A percentile compares a stretch with the other conserved stretches of the same genome.
Evolutionary conservation across 2,113 vertebrate species (phyloP).

Genomic region (Plectropomus leopardus): DNA sequence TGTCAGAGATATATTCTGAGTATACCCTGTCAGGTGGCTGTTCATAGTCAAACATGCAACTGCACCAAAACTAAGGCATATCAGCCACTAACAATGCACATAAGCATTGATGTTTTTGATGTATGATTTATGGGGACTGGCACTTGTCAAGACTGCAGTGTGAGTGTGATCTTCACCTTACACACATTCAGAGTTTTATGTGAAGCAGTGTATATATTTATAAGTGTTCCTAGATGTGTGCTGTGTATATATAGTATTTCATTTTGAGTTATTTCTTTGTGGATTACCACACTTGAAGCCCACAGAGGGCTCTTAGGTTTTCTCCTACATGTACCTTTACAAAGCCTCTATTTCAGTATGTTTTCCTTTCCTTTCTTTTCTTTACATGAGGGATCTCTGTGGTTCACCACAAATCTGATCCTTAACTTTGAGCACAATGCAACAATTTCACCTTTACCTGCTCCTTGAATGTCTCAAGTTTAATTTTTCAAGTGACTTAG

Average conservation of each 20-base stretch:
- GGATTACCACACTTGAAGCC: conserved; percentile 17
- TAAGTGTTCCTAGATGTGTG: conserved; percentile 2
- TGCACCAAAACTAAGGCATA: conserved; percentile 5
- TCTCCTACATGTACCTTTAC: background rate
- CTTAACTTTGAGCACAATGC: background rate
- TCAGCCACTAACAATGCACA: background rate
- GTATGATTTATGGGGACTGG: background rate
- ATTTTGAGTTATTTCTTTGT: conserved; percentile 46
- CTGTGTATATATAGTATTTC: conserved; percentile 23
- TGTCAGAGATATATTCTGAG: background rate
- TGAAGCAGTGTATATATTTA: conserved; percentile 14
- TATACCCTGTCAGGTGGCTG: background rate
- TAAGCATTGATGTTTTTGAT: background rate
- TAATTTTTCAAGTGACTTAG: conserved; percentile 3
- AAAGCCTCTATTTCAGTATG: background rate
- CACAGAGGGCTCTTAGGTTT: background rate
- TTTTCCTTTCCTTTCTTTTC: background rate
- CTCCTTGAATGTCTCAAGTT: background rate
- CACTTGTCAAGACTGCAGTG: background rate
- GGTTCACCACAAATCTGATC: conserved; percentile 14
- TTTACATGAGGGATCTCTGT: background rate
- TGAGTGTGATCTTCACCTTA: background rate
- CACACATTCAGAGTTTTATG: conserved; percentile 4
- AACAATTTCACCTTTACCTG: background rate
- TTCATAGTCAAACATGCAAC: background rate